Base-by-base conservation (phyloP, 2,797 vertebrate genomes). In the Phyllotis vaccarum region DNA sequence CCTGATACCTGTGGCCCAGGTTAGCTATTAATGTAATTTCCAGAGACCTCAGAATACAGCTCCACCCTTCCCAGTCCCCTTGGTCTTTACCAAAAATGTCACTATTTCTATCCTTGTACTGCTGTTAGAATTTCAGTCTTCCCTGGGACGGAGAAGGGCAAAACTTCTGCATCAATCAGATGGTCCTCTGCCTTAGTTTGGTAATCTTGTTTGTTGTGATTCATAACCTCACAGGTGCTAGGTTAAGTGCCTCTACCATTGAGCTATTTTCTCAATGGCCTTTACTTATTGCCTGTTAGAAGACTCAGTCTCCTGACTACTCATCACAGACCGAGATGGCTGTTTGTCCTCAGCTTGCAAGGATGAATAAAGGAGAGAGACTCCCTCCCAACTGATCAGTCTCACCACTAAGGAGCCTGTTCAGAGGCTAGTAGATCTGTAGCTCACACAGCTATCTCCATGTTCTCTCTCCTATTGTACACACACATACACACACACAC, bases 211-310 rank as follows among this genome's bases (percentile, higher is more conserved):
- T 76, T 54, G 10, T n/a, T 21, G 21, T 52, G 22, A 16, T 21
- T 19, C 34, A 5, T 58, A 7, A 34, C 24, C 31, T 78, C 52
- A 52, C 31, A 46, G 12, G 49, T 13, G 62, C 22, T 49, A 60
- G 52, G 11, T 31, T 5, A 70, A 60, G 24, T 27, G 6, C 8
- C 62, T 68, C 60, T 34, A n/a, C 24, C 52, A 9, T 14, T 60
- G 19, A 85, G 6, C 46, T 49, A 40, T 29, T 46, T 31, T 21
- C 2, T 24, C 11, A 46, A n/a, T 17, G 27, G 22, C 11, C 29
- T 21, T 80, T 86, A 78, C 40, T 87, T 91, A 60, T 72, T 90
- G 92, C 72, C 87, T 37, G n/a, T 54, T 54, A 54, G 14, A 49
- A 43, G 58, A 90, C 79, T 60, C 75, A 6, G 10, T 75, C n/a